Base-by-base conservation (phyloP, 2,888 invertebrate species). In the Eilema griseolum region DNA sequence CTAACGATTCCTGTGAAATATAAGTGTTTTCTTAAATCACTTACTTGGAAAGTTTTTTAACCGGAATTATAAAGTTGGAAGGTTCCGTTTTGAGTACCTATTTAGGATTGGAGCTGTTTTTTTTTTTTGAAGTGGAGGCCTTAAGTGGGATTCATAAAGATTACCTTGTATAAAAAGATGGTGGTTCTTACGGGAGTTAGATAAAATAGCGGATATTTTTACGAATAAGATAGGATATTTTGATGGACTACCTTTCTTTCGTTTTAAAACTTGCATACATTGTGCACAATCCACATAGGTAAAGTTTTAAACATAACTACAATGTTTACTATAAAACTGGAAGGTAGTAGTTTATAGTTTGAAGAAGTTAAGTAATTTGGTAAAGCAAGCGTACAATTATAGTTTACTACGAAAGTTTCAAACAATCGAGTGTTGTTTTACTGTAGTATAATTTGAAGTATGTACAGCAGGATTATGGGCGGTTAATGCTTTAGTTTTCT, bases 1-100 rank as follows among this genome's bases (percentile, higher is more conserved):
- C 69, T 76, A 76, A 81, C 76, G 69, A 63, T 80, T 72, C 66
- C 74, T 75, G 70, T 75, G 77, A 82, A 82, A 80, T 79, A 82
- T 77, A 83, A 83, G 81, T 83, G 78, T 76, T 81, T 79, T 82
- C 77, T 76, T 82, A 80, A 81, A 81, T 82, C 82, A 82, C 78
- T 81, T 81, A 81, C 80, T 80, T 78, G 74, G 61, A 78, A 80
- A 82, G 74, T 81, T 81, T 75, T 67, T 70, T 75, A 74, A 76
- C 80, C 77, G 80, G 73, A 80, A 81, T 81, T 82, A 80, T 80
- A 81, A 81, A 81, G 80, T 81, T 81, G 73, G 80, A 81, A 81
- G 81, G 78, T 81, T 82, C 78, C 68, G 75, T 78, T 75, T 67
- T 60, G 80, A 76, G 80, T 68, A 62, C 75, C 81, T 78, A 75